Base-by-base conservation (phyloP, 2,113 vertebrate species). In the Caracal caracal region DNA sequence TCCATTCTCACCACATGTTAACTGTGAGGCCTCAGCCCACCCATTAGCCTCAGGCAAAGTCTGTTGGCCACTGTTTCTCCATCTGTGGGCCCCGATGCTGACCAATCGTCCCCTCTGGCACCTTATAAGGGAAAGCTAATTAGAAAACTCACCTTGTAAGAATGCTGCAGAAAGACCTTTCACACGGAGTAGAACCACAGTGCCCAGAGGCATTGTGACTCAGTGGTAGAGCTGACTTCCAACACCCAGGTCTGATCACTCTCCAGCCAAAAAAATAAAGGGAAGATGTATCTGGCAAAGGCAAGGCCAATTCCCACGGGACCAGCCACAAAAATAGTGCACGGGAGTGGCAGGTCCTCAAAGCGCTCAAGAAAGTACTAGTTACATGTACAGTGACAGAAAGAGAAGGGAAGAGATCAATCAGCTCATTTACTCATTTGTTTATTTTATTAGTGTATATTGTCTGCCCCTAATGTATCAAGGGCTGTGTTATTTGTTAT, bases 101-200 rank as follows among this genome's bases (percentile, higher is more conserved):
- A 97, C 93, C 96, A 96, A 70, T 70, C 40, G 0, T 93, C 71
- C 95, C 97, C 95, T 96, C 93, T 95, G 95, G 97, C 93, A 97
- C 96, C 95, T 97, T 97, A 94, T 98, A 96, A 96, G 97, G 97
- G 51, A 96, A 97, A 43, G 83, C 80, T 96, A 97, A 97, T 97
- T 97, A 96, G 92, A 88, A 98, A 97, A 78, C 83, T 97, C 96
- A 97, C 66, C 92, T 63, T 66, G 56, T 47, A 97, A 84, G 96
- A 97, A 96, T 97, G 97, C 51, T 96, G 37, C 80, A 86, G 78
- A 85, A 40, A 94, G 86, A 93, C 95, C 93, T 94, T 97, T 96
- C 96, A 82, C 85, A 97, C 3, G 3, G 78, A 83, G 30, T 81
- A 6, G 84, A 98, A 93, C 91, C 82, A 81, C 70, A 86, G 65